Evolutionary conservation across 2,888 invertebrate genomes (phyloP), one percentile per base, ranked within the genome.

Genomic region (Amiota communis): DNA sequence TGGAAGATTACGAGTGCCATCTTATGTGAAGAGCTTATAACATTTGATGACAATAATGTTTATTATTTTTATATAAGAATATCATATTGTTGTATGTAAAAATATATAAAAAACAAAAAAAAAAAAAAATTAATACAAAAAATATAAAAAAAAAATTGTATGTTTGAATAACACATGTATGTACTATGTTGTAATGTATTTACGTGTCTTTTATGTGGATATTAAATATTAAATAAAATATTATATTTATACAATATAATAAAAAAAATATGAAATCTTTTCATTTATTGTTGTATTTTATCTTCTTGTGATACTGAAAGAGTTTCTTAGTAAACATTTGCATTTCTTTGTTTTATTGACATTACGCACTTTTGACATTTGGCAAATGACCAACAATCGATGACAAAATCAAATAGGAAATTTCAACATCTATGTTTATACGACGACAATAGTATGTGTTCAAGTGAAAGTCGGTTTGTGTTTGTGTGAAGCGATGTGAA

Each of bases 401-500:
- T 68, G 15, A 20, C 20, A 13, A 68, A 68, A 20, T 13, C 23
- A 23, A 67, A 65, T n/a, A 47, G 10, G 12, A 63, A 63, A 65
- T 15, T 20, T 11, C 8, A 6, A 4, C 1, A 57, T 57, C 13
- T 57, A n/a, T 67, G 12, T 13, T 51, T 67, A 11, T 51, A n/a
- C n/a, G n/a, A n/a, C n/a, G n/a, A n/a, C n/a, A n/a, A n/a, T n/a
- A n/a, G 20, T 68, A n/a, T 51, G 23, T 36, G 53, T 51, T 36
- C 36, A 36, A 36, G 36, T 53, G 23, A 15, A 17, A 12, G 48
- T 65, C 17, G 9, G 59, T 59, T 4, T 15, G 17, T 59, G 59
- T 59, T 10, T 78, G 76, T 76, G 74, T 75, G 81, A 8, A 10
- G 74, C 72, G 77, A 77, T 70, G 72, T 6, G 36, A 36, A 36